Percentiles rank a stretch among this genome's conserved stretches.
Conservation (phyloP, 2,113 vertebrate species). For the Dicerorhinus sumatrensis region DNA sequence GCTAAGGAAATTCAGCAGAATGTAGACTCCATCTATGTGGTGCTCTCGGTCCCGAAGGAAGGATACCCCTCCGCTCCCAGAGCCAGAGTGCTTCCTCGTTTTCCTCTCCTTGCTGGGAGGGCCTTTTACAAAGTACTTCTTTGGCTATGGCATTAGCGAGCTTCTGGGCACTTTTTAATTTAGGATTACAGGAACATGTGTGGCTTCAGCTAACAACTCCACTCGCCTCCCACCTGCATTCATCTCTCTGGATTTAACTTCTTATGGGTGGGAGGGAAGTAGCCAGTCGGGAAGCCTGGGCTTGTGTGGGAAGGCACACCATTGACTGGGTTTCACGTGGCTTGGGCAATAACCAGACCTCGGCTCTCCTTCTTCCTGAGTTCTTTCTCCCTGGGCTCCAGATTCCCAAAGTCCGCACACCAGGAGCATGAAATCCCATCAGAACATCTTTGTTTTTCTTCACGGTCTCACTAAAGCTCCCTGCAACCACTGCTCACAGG, state of each 20-base stretch:
- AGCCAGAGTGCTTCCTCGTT: slow-evolving; percentile 53
- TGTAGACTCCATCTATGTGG: slow-evolving; percentile 64
- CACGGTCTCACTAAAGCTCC: slow-evolving; percentile 93
- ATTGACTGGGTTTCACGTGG: slow-evolving; percentile 93
- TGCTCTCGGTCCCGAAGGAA: slow-evolving; percentile 44
- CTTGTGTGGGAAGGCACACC: slow-evolving; percentile 93
- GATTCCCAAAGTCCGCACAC: slow-evolving; percentile 94
- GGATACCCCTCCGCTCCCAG: slow-evolving; percentile 40
- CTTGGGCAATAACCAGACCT: slow-evolving; percentile 92
- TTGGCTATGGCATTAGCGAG: slow-evolving; percentile 65
- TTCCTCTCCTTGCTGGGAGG: neutral
- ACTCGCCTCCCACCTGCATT: slow-evolving; percentile 93
- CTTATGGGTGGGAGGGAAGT: slow-evolving; percentile 91
- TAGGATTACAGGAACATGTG: slow-evolving; percentile 86
- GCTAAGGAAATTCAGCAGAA: slow-evolving; percentile 77
- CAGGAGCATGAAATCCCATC: slow-evolving; percentile 94
- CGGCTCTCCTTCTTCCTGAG: slow-evolving; percentile 92
- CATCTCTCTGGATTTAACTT: slow-evolving; percentile 94
- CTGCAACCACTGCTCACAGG: slow-evolving; percentile 93
- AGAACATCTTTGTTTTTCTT: slow-evolving; percentile 93
- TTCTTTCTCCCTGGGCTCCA: slow-evolving; percentile 94
- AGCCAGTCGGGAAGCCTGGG: slow-evolving; percentile 91
- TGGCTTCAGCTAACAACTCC: slow-evolving; percentile 93
- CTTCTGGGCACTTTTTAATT: slow-evolving; percentile 89
- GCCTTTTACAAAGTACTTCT: neutral